Percentiles rank a stretch among this genome's conserved stretches.
These are phyloP conservation scores for Megamerina dolium DNA, from an alignment of 2,888 invertebrate species.

Conservation along the genomic window DNA sequence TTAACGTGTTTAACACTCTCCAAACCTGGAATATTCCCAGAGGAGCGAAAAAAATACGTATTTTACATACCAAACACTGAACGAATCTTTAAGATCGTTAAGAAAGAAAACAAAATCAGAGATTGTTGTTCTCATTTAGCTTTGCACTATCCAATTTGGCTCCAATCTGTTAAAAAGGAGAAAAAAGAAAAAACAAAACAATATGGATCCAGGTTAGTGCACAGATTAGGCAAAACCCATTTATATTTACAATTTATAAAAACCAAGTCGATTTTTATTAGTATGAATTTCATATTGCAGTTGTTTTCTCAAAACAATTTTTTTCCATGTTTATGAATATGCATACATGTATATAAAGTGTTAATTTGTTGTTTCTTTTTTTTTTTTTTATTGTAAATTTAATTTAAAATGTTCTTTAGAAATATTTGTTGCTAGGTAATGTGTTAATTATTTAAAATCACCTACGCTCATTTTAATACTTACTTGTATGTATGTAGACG, in stretches of 20 bases:
- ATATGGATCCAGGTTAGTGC: constrained; percentile 26
- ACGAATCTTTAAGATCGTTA: too few species aligned
- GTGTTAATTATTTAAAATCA: constrained; percentile 7
- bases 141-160: too few species aligned
- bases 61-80: too few species aligned
- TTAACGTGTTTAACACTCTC: constrained; percentile 9
- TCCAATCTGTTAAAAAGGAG: too few species aligned
- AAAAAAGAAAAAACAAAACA: too few species aligned
- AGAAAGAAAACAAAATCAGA: too few species aligned
- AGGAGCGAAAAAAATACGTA: neutral
- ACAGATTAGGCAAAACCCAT: neutral
- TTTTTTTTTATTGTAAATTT: too few species aligned
- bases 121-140: too few species aligned
- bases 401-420: constrained; percentile 1
- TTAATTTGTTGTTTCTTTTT: too few species aligned
- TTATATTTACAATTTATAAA: neutral
- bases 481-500: too few species aligned
- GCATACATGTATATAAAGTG: constrained; percentile 7
- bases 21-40: neutral
- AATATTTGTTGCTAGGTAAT: neutral
- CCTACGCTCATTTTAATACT: neutral
- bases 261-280: neutral
- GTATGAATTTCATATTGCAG: neutral
- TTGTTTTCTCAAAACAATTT: neutral
- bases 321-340: neutral